Conservation (phyloP, 1,140 invertebrate species). For the Tetragnatha versicolor region DNA sequence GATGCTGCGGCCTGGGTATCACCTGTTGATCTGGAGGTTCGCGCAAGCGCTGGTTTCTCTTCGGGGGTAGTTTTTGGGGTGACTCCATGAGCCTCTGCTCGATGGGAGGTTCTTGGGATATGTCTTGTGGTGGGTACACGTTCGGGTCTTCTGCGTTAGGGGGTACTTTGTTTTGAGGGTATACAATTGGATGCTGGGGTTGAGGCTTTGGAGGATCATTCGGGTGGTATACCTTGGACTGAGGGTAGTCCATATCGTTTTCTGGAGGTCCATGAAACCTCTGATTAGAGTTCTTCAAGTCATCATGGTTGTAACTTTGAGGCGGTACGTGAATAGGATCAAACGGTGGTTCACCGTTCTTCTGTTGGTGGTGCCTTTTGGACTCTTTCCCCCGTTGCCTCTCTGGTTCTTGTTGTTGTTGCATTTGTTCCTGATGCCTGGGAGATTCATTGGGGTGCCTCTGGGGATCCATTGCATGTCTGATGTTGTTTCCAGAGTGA, state of each 20-base stretch:
- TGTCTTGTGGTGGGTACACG: not conserved
- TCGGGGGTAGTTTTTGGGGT: conserved; percentile 6
- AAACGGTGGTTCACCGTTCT: not conserved
- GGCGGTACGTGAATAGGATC: not conserved
- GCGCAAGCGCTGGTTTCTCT: conserved; percentile 32
- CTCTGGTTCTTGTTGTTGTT: conserved; percentile 6
- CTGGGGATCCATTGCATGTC: too few species aligned
- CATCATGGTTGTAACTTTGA: conserved; percentile 1
- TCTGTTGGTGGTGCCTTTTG: not conserved
- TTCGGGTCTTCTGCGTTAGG: not conserved
- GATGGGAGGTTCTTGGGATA: conserved; percentile 9
- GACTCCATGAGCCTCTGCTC: not conserved
- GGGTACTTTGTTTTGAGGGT: conserved; percentile 4
- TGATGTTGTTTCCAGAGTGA: too few species aligned
- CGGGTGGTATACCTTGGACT: not conserved
- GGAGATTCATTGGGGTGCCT: not conserved
- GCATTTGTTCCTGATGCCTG: not conserved
- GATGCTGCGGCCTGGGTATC: conserved; percentile 26
- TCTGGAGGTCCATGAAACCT: not conserved
- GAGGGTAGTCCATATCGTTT: conserved; percentile 4
- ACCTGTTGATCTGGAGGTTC: conserved; percentile 40
- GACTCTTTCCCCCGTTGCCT: conserved; percentile 21
- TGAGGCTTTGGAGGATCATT: conserved; percentile 21
- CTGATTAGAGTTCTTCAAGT: not conserved
- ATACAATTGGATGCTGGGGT: conserved; percentile 11